Base-by-base conservation (phyloP, 2,113 vertebrate species). In the Tapirus terrestris region DNA sequence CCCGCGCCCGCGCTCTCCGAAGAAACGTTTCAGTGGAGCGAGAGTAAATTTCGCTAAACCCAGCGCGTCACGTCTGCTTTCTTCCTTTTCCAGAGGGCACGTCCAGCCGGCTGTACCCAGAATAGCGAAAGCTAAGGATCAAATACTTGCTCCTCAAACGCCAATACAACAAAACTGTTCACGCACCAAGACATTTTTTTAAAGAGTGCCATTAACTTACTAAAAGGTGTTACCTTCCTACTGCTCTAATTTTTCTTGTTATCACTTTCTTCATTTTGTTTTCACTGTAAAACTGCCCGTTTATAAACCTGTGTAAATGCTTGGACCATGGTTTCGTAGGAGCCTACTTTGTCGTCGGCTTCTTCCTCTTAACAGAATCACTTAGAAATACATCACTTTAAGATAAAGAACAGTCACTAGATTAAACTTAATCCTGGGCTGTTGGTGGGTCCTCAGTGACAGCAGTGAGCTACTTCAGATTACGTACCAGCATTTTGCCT, bases 11-110 rank as follows among this genome's bases (percentile, higher is more conserved):
- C n/a, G n/a, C n/a, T n/a, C n/a, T n/a, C n/a, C n/a, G n/a, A n/a
- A 82, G 14, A 80, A 87, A 65, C 61, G 65, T 61, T 68, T 94
- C 23, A 68, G 21, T 79, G 48, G 63, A 97, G 91, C 80, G 58
- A 18, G n/a, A 91, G 14, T 89, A n/a, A 14, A 63, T 51, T n/a
- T 51, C 8, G 73, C 2, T 88, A 27, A 45, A 12, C 75, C 21
- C 61, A 16, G 8, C 53, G 20, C 60, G 65, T 61, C 29, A 39
- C 45, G 25, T 63, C 12, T 68, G 6, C 25, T 81, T 87, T 58
- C 33, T 53, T 43, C 65, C 13, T 84, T 95, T 91, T 39, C 36
- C 18, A 83, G 87, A 89, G 20, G 13, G 16, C 3, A 72, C 3
- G 13, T 70, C 25, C 77, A 39, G 39, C 31, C 1, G 8, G 20